These are phyloP conservation scores for Cancer borealis DNA, from an alignment of 2,888 invertebrate species.

Conservation along the genomic window DNA sequence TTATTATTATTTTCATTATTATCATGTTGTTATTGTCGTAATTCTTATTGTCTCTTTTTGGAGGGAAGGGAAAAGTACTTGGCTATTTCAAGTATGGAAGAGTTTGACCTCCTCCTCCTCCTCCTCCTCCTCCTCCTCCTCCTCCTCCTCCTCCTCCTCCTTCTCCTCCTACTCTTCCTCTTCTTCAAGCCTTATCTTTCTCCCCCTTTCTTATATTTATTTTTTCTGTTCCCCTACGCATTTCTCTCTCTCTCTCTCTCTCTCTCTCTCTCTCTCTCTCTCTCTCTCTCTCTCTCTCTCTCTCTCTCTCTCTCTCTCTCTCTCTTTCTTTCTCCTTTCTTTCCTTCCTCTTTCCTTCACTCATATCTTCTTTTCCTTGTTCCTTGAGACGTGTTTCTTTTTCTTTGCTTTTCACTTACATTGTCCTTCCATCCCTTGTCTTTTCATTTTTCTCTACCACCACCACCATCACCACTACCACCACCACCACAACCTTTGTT, in stretches of 20 bases:
- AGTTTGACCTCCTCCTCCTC: not conserved
- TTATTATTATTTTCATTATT: not conserved
- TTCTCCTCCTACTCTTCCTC: not conserved
- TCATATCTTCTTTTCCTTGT: not conserved
- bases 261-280: not conserved
- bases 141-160: conserved; percentile 20
- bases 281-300: not conserved
- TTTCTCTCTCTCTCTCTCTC: not conserved
- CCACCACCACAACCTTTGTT: not conserved
- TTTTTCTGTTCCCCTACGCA: not conserved
- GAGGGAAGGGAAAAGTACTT: not conserved
- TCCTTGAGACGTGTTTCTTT: not conserved
- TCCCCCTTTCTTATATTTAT: not conserved
- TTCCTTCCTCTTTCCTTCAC: no score
- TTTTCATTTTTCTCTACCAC: not conserved
- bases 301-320: not conserved
- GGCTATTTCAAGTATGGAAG: not conserved
- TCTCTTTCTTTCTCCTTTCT: no score
- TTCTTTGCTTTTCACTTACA: not conserved
- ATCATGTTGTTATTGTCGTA: not conserved
- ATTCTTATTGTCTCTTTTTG: no score
- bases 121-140: not conserved
- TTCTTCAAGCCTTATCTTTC: not conserved
- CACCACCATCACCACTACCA: not conserved
- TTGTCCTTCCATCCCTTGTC: no score